phyloP scores from a whole-genome alignment of 2,888 invertebrate genomes.

The Cantharis rustica region DNA sequence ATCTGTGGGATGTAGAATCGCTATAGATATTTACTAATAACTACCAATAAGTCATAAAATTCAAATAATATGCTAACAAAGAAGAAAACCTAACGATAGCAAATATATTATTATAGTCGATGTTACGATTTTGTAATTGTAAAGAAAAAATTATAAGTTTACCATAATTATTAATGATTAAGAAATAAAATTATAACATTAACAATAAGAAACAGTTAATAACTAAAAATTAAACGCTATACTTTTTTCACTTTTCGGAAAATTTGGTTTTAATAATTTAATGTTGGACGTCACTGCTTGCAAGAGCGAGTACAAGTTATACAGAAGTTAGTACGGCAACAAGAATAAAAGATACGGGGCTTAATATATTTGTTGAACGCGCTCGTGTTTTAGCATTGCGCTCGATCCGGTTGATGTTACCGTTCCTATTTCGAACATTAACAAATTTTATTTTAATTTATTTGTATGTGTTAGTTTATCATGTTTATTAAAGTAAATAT shows the following conservation, averaged over 20 bases:
- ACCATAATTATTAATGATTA: not conserved
- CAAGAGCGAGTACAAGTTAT: not conserved
- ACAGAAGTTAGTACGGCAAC: not conserved
- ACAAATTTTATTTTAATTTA: conserved; percentile 24
- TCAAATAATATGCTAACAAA: too few relatives aligned
- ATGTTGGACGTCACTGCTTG: not conserved
- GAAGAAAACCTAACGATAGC: too few relatives aligned
- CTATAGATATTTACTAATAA: too few relatives aligned
- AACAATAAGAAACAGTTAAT: not conserved
- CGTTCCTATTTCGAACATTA: conserved; percentile 31
- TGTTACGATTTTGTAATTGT: too few relatives aligned
- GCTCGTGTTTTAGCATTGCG: conserved; percentile 30
- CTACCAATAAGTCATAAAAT: too few relatives aligned
- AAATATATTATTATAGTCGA: too few relatives aligned
- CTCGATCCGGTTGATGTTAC: conserved; percentile 35
- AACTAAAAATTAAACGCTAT: not conserved
- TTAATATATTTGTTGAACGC: not conserved
- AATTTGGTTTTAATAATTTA: not conserved
- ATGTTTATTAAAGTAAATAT: conserved; percentile 47
- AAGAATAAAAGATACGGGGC: not conserved
- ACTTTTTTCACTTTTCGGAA: not conserved
- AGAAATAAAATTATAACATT: not conserved
- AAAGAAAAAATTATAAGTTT: not conserved
- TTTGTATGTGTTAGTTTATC: conserved; percentile 28
- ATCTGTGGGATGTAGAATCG: too few relatives aligned